A percentile compares a stretch with the other conserved stretches of the same genome.
Conservation (phyloP, 2,113 vertebrate species). For the Mormoops blainvillei region DNA sequence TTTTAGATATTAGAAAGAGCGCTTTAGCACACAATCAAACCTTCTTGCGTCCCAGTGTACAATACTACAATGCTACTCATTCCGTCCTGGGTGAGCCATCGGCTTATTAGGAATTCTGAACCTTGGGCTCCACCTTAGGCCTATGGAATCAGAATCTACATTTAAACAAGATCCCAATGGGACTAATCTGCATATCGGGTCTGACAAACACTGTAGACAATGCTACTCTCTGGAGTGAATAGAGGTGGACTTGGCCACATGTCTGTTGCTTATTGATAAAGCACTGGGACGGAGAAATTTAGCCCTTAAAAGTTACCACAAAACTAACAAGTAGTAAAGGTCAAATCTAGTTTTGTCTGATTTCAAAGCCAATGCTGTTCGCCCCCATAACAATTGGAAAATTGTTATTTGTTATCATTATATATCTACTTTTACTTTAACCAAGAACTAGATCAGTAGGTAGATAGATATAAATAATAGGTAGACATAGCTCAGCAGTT, state of each 20-base stretch:
- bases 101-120: neutral
- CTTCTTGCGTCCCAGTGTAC: neutral
- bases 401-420: neutral
- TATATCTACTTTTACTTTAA: neutral
- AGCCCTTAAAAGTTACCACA: neutral
- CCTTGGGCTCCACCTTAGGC: neutral
- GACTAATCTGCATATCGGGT: neutral
- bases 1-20: neutral
- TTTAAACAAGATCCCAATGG: neutral
- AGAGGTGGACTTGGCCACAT: neutral
- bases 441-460: neutral
- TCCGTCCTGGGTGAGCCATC: neutral
- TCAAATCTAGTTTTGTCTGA: neutral
- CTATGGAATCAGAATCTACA: neutral
- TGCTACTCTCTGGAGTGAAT: neutral
- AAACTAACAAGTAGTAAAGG: neutral
- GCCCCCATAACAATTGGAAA: too few relatives aligned
- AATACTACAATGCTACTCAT: neutral
- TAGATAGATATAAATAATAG: neutral
- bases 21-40: neutral
- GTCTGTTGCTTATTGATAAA: neutral
- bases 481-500: too few relatives aligned
- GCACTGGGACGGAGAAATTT: neutral
- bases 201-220: neutral
- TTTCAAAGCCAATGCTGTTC: neutral